These are phyloP conservation scores for Leucopsar rothschildi DNA, from an alignment of 2,113 vertebrate genomes.

Conservation along the genomic window DNA sequence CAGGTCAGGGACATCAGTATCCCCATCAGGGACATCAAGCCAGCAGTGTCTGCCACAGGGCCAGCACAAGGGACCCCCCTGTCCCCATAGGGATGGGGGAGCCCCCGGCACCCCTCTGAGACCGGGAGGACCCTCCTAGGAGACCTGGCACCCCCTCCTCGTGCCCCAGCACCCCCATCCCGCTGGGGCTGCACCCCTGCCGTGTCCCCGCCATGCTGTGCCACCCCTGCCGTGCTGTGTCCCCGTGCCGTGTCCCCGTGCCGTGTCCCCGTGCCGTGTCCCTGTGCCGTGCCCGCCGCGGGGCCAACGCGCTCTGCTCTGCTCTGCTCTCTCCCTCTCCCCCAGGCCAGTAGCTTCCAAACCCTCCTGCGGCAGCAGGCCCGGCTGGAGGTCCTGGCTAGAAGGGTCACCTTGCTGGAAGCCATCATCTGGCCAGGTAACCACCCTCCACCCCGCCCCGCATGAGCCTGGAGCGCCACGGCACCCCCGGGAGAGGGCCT, in stretches of 20 bases:
- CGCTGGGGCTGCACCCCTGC: neutral
- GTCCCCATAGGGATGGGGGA: neutral
- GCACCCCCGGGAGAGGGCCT: neutral
- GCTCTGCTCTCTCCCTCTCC: conserved; percentile 85
- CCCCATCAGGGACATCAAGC: neutral
- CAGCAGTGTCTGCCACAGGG: rapidly evolving
- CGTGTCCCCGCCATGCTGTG: neutral
- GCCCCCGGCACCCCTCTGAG: neutral
- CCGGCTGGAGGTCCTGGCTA: conserved; percentile 97
- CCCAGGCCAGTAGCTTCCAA: conserved; percentile 97
- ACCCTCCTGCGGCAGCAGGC: conserved; percentile 95
- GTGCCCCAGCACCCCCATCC: neutral
- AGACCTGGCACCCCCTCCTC: conserved; percentile 18
- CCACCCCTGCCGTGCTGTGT: neutral
- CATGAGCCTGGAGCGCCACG: neutral
- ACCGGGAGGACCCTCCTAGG: neutral
- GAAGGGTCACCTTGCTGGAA: conserved; percentile 98
- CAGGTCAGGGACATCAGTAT: neutral
- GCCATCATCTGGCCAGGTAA: conserved; percentile 99
- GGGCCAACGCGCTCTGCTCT: conserved; percentile 68
- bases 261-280: neutral
- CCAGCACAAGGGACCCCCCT: neutral
- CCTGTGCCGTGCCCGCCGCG: neutral
- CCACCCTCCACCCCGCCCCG: neutral
- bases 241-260: neutral